phyloP scores from a whole-genome alignment of 2,113 vertebrate genomes.

The Meleagris gallopavo region DNA sequence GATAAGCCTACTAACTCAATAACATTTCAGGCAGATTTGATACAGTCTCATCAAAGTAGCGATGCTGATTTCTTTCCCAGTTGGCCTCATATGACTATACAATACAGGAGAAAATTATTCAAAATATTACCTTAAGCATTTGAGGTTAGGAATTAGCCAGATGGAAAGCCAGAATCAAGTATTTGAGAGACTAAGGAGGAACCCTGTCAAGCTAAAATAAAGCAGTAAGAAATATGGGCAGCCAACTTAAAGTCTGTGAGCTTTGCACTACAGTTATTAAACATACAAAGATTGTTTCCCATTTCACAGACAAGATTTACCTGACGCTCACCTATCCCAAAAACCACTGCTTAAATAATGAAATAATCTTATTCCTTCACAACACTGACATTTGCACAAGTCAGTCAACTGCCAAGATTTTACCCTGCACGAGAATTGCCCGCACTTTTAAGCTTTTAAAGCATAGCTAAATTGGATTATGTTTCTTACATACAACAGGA shows the following conservation, averaged over 20 bases:
- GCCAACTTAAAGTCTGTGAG: neutral
- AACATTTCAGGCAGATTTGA: neutral
- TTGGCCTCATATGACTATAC: rapidly evolving
- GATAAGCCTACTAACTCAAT: neutral
- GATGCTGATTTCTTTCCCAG: neutral
- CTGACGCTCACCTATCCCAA: neutral
- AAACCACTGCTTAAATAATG: neutral
- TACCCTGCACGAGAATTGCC: neutral
- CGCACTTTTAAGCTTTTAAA: neutral
- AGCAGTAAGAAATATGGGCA: neutral
- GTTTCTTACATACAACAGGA: neutral
- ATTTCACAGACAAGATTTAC: neutral
- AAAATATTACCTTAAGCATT: neutral
- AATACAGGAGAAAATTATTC: neutral
- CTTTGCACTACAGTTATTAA: neutral
- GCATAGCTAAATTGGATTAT: neutral
- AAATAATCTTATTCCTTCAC: neutral
- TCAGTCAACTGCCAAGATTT: neutral
- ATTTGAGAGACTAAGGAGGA: neutral
- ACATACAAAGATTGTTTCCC: rapidly evolving
- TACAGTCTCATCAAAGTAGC: neutral
- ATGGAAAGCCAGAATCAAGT: neutral
- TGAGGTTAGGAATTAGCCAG: neutral
- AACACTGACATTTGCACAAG: neutral
- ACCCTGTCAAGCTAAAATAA: neutral